Evolutionary conservation across 2,888 invertebrate species (phyloP), one percentile per base, ranked within the genome.

Genomic region (Brachyptera putata): DNA sequence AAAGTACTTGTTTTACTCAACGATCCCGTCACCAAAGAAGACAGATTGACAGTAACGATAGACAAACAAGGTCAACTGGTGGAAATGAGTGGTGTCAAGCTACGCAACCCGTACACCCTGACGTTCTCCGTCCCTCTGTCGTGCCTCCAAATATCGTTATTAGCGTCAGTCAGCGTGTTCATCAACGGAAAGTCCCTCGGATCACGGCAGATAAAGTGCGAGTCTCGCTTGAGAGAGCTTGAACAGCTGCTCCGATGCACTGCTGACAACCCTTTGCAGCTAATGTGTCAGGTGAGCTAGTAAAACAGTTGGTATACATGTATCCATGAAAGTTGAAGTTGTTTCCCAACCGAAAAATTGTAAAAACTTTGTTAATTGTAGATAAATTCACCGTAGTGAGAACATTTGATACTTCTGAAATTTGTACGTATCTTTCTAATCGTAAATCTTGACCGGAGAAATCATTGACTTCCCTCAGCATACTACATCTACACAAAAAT

Each of bases 161-260:
- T 91, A 69, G 86, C 91, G 13, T 88, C 88, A 72, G 84, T 93
- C 26, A 81, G 87, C 46, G 87, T 93, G 39, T 86, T 87, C 70
- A 88, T 89, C 71, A 92, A 91, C 70, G 89, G 89, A 2, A 84
- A 84, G 69, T 81, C 88, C 3, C 78, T 92, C 21, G 93, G 93
- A 0, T 82, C 86, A 43, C 77, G 90, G n/a, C 90, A 90, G 68
- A 85, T 93, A 67, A 93, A 93, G 73, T 93, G 92, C 74, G 92
- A 92, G 75, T 91, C 91, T 69, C 81, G 89, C 58, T 78, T 92
- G 57, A 78, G 90, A 30, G 92, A 93, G 71, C 76, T 93, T 58
- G 91, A 91, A 71, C 90, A 91, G 69, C 78, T 93, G 68, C 76
- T 93, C 58, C 78, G 89, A 36, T n/a, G n/a, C n/a, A 84, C 86